These are phyloP conservation scores for Phania funesta DNA, from an alignment of 2,888 invertebrate species.

Conservation along the genomic window DNA sequence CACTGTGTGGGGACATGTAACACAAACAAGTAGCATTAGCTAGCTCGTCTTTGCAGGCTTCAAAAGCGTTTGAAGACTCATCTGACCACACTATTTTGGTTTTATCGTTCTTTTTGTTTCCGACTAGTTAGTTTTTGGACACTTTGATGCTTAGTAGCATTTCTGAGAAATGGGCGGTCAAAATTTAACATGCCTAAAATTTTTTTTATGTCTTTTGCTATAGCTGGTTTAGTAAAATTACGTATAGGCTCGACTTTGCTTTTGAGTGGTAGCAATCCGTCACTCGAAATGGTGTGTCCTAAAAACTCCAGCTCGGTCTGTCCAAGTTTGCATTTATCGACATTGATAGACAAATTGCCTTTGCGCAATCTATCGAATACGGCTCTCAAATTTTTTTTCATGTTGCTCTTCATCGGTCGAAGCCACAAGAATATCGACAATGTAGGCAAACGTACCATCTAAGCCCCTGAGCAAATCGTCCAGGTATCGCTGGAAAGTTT, in stretches of 20 bases:
- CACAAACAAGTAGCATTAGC: background rate
- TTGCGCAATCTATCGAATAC: too few relatives aligned
- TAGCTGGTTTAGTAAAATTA: background rate
- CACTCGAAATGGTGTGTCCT: background rate
- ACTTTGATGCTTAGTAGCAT: background rate
- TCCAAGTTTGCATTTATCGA: slow-evolving; percentile 28
- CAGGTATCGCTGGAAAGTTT: background rate
- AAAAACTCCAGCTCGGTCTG: slow-evolving; percentile 9
- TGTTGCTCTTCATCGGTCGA: too few relatives aligned
- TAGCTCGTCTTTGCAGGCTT: slow-evolving; percentile 14
- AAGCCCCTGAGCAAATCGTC: slow-evolving; percentile 19
- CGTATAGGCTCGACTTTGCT: too few relatives aligned
- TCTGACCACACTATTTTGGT: slow-evolving; percentile 1
- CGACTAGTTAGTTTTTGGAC: background rate
- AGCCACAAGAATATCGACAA: slow-evolving; percentile 17
- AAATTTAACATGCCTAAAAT: background rate
- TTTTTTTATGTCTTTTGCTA: background rate
- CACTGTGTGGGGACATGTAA: background rate
- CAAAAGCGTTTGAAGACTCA: background rate
- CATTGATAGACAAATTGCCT: slow-evolving; percentile 26
- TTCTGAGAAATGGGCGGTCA: background rate
- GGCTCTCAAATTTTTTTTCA: too few relatives aligned
- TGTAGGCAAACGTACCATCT: slow-evolving; percentile 21
- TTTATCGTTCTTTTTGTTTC: slow-evolving; percentile 19
- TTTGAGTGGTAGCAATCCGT: background rate